phyloP scores from a whole-genome alignment of 2,113 vertebrate species.

The Leptosomus discolor region DNA sequence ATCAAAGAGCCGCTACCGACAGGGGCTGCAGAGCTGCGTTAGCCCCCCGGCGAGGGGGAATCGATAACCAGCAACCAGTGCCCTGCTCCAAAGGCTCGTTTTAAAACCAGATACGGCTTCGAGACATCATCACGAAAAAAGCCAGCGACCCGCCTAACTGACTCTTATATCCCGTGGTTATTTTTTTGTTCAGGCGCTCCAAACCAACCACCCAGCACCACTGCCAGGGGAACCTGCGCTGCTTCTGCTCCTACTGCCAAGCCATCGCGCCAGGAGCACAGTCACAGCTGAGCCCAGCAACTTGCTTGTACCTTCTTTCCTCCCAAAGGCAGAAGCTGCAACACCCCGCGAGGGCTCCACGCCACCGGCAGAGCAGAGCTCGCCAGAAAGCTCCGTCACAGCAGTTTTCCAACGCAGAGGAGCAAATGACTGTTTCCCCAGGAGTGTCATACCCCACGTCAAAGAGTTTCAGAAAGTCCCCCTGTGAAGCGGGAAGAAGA shows the following conservation, averaged over 20 bases:
- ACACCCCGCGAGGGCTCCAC: not conserved
- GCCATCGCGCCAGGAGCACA: not conserved
- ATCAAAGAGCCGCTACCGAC: not conserved
- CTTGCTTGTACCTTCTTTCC: not conserved
- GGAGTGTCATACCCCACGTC: not conserved
- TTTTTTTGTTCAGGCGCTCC: not conserved
- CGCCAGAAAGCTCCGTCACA: not conserved
- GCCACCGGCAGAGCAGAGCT: not conserved
- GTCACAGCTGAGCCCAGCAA: not conserved
- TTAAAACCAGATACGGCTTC: not conserved
- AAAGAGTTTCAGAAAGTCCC: too few species aligned
- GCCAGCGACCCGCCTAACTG: not conserved
- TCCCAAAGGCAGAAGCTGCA: not conserved
- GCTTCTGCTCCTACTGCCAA: not conserved
- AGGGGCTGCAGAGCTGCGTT: not conserved
- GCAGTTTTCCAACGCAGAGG: not conserved
- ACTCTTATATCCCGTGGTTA: not conserved
- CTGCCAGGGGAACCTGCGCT: not conserved
- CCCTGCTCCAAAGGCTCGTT: not conserved
- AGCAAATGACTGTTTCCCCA: not conserved
- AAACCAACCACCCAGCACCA: not conserved
- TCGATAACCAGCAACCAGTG: not conserved
- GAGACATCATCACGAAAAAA: accelerated
- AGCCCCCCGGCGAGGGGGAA: not conserved
- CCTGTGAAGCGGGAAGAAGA: not conserved